Base-by-base conservation (phyloP, 2,113 vertebrate genomes). In the Dromaius novaehollandiae region DNA sequence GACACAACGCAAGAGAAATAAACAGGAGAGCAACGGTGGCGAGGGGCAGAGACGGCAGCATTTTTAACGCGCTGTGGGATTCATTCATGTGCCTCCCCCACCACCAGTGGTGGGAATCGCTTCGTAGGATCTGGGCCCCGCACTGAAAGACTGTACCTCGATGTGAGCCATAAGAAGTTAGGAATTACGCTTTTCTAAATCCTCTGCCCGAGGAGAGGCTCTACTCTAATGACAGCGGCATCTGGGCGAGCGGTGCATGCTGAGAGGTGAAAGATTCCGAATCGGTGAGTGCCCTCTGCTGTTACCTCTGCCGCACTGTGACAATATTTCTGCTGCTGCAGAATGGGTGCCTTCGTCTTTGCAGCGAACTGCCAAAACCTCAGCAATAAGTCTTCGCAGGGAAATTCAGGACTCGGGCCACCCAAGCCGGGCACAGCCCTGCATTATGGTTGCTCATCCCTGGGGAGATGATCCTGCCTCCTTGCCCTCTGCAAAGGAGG, bases 281-380 rank as follows among this genome's bases (percentile, higher is more conserved):
- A 61, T 66, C 63, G 38, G 2, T 69, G 82, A 96, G 77, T 97
- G 96, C 97, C 97, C 97, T 97, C 97, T 98, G 81, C 96, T 88
- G 97, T 88, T 97, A 65, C 61, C 30, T 91, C 22, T 8, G 22
- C 48, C 36, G 44, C 51, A 61, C 46, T 38, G 61, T 87, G 69
- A 86, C 22, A 42, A 1, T 12, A 42, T 56, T 89, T 71, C 46
- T 50, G 8, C 21, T 73, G n/a, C 16, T 34, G 26, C 19, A 26
- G 13, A 50, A 9, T 2, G 2, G 1, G 13, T 19, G 21, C 44
- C 20, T 70, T 44, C 55, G 19, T 25, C 55, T 32, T 24, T 46
- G 36, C 84, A 81, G 16, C 0, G 1, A 66, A 68, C 46, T 26
- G 50, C 34, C 88, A 79, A 92, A 96, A 44, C 68, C 34, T 69